A percentile compares a stretch with the other conserved stretches of the same genome.
phyloP scores from a whole-genome alignment of 2,888 invertebrate genomes.

The Pantelozetes paolii region DNA sequence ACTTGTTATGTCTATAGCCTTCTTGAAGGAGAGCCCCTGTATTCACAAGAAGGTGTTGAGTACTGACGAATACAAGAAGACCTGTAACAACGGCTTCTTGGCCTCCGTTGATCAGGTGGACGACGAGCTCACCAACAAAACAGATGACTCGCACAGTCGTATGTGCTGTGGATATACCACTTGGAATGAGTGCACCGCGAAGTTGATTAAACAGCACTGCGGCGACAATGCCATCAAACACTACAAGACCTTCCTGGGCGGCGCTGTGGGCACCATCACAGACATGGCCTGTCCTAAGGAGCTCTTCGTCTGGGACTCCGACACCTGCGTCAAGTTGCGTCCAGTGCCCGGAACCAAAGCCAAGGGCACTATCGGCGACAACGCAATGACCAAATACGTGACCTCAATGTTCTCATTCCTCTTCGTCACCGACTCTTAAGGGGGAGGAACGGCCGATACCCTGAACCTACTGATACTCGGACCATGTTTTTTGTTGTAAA shows the following conservation, averaged over 20 bases:
- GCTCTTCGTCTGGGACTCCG: slow-evolving; percentile 1
- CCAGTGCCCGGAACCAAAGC: slow-evolving; percentile 24
- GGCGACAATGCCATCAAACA: slow-evolving; percentile 26
- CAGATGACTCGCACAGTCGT: slow-evolving; percentile 15
- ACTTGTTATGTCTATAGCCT: neutral
- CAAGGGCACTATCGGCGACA: slow-evolving; percentile 40
- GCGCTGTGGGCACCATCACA: slow-evolving; percentile 33
- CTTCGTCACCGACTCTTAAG: slow-evolving; percentile 33
- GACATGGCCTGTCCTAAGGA: slow-evolving; percentile 38
- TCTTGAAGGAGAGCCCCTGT: slow-evolving; percentile 39
- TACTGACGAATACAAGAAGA: slow-evolving; percentile 35
- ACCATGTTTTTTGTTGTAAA: neutral
- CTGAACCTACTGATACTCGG: too few species aligned
- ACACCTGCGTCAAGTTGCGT: slow-evolving; percentile 24
- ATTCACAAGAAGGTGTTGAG: slow-evolving; percentile 41
- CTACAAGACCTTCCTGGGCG: slow-evolving; percentile 35
- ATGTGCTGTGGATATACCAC: slow-evolving; percentile 38
- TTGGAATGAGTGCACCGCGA: slow-evolving; percentile 33
- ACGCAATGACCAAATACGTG: slow-evolving; percentile 41
- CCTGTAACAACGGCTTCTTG: slow-evolving; percentile 40
- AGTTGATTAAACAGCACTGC: slow-evolving; percentile 36
- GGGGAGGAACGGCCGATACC: neutral
- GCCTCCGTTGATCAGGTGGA: slow-evolving; percentile 33
- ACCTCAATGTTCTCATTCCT: slow-evolving; percentile 38
- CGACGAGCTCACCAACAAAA: neutral